Base-by-base conservation (phyloP, 2,888 invertebrate genomes). In the Mesochorus sp. region DNA sequence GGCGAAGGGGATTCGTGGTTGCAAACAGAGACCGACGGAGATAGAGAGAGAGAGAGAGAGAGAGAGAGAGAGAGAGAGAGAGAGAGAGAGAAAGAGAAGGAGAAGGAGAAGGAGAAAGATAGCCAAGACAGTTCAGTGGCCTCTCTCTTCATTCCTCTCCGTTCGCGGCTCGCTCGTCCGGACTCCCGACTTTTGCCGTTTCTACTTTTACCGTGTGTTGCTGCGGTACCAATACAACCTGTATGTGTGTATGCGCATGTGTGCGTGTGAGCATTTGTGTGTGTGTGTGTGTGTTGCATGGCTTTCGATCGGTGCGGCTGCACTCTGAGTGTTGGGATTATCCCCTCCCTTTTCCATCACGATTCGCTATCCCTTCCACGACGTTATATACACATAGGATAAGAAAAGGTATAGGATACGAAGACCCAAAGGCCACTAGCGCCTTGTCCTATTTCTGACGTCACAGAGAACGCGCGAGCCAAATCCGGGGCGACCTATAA, bases 371-470 rank as follows among this genome's bases (percentile, higher is more conserved):
- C 49, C 59, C 49, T 49, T 31, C 61, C 31, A 26, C 39, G 37
- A 14, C n/a, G 42, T 59, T 8, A 31, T n/a, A n/a, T n/a, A n/a
- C n/a, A n/a, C n/a, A n/a, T 61, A 62, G 61, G 51, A 62, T 64
- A 47, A 55, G 62, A 68, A 3, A 8, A 47, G 72, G 55, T n/a
- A n/a, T 70, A 70, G 59, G 42, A 37, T 49, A 61, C 39, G 39
- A 76, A 80, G 34, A 42, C 76, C 84, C 86, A 88, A 87, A 87
- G 87, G 87, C 88, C 87, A 88, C 84, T 83, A 86, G 87, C 87
- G 86, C 88, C 88, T 88, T 87, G 87, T 88, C 88, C 88, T 85
- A 87, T 87, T 88, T 88, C 86, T 88, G 88, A 88, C 88, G 88
- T 88, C 88, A 88, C 85, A n/a, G n/a, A 70, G 77, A 71, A 61